Percentiles rank a stretch among this genome's conserved stretches.
phyloP scores from a whole-genome alignment of 1,140 invertebrate genomes.

The Drosophila lini region DNA sequence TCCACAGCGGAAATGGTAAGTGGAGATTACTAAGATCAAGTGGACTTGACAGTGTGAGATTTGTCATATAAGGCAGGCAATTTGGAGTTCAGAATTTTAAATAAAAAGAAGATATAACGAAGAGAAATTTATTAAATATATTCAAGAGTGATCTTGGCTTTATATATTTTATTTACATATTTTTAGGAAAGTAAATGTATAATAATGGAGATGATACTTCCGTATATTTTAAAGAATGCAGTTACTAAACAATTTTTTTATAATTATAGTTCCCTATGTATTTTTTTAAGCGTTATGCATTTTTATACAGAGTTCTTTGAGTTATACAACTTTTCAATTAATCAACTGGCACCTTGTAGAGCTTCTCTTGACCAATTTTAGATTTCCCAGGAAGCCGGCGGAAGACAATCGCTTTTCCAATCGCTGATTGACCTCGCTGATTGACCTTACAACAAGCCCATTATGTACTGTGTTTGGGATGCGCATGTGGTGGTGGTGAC shows the following conservation, averaged over 20 bases:
- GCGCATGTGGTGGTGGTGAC: constrained; percentile 21
- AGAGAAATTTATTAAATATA: not conserved
- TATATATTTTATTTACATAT: too few relatives aligned
- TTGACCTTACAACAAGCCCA: constrained; percentile 71
- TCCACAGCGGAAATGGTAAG: constrained; percentile 28
- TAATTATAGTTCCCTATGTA: not conserved
- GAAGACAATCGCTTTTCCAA: constrained; percentile 58
- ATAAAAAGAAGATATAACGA: not conserved
- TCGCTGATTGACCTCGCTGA: constrained; percentile 67
- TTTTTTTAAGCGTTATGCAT: not conserved
- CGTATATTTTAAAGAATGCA: not conserved
- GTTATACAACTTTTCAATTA: not conserved
- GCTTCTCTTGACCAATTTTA: constrained; percentile 18
- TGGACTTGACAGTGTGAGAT: not conserved
- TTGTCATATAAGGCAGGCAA: constrained; percentile 1
- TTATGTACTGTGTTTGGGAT: constrained; percentile 17
- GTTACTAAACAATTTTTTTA: not conserved
- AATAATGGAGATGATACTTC: not conserved
- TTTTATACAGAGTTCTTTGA: not conserved
- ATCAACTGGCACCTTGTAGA: not conserved
- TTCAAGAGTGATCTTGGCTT: not conserved
- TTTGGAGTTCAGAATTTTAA: not conserved
- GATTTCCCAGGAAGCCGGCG: constrained; percentile 18
- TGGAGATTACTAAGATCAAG: constrained; percentile 9
- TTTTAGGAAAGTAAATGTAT: too few relatives aligned